Evolutionary conservation across 2,888 invertebrate species (phyloP), one percentile per base, ranked within the genome.

Genomic region (Rapana venosa): DNA sequence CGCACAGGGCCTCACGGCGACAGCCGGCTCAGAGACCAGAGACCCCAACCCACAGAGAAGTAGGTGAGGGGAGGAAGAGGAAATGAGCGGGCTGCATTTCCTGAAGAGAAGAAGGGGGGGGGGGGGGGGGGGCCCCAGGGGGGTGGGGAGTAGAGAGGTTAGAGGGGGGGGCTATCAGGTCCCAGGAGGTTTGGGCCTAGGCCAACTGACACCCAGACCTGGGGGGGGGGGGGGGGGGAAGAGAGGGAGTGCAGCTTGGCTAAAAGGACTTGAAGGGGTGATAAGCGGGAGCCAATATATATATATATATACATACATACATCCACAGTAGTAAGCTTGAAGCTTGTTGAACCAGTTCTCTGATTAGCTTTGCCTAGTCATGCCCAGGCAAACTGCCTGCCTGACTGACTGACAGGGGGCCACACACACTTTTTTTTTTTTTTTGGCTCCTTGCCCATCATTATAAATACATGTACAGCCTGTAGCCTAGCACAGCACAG

Each of bases 331-430:
- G 47, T 47, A 47, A 47, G 47, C 47, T 32, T 32, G 35, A 66
- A 87, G 66, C 86, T 87, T 87, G 86, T 87, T 87, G 66, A 87
- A 87, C 86, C 86, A 87, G 86, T 87, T 87, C 58, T 87, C 58
- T n/a, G 86, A 87, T 87, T 61, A 87, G 1, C 86, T 87, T 2
- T 35, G 61, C 70, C 77, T 77, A 32, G 86, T 87, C 86, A 87
- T 26, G 86, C 70, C 32, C 13, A 47, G 36, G 86, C 13, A 2
- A 32, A 32, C 32, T 58, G 58, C 15, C 13, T n/a, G 77, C 5
- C 17, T 8, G 74, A 47, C 2, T 8, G 74, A 26, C 2, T 1
- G 74, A 26, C 26, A 22, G 70, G 26, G 74, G 32, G 30, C 13
- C 66, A 66, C 66, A 87, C 86, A 61, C 26, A n/a, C n/a, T n/a